Evolutionary conservation across 2,797 vertebrate genomes (phyloP), one percentile per base, ranked within the genome.

Genomic region (Ciconia nigra): DNA sequence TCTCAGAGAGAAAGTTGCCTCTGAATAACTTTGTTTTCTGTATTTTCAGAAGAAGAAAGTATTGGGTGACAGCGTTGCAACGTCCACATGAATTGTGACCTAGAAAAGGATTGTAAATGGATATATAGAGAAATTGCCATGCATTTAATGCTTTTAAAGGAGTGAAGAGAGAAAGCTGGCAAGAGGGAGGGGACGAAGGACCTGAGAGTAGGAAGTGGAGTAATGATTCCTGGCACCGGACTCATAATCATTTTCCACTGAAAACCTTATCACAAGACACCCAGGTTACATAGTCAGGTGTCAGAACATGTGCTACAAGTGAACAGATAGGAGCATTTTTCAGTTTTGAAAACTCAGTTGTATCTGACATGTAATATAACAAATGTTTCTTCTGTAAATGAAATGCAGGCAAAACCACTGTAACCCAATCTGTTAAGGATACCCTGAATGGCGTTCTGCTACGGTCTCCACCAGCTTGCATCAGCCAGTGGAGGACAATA

Each of bases 381-480:
- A 13, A 29, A 8, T 22, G 4, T 46, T 76, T 81, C 35, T 42
- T 67, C 70, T 93, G 26, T 90, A 14, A 89, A 26, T 59, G 25
- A 90, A 82, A 87, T 83, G 12, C 97, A 99, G 99, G 99, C 79
- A 99, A 99, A 98, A 99, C 99, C 55, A 99, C 99, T 0, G 96
- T 99, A 97, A 99, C 99, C 2, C 97, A 98, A 94, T 98, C 98
- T 25, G 97, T 99, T 10, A 98, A 98, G 55, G 97, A 98, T 17
- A 87, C 87, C 14, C 97, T 99, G 46, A 97, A 98, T 19, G 99
- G 98, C 3, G 3, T 97, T 71, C 98, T 99, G 51, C 96, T 99
- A 29, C 97, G 80, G 24, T 99, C 99, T 16, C 99, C 99, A 71
- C 99, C 99, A 24, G 66, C 98, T 83, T 98, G 98, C 85, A 97